A percentile compares a stretch with the other conserved stretches of the same genome.
phyloP scores from a whole-genome alignment of 2,797 vertebrate species.

The Amazonetta brasiliensis region DNA sequence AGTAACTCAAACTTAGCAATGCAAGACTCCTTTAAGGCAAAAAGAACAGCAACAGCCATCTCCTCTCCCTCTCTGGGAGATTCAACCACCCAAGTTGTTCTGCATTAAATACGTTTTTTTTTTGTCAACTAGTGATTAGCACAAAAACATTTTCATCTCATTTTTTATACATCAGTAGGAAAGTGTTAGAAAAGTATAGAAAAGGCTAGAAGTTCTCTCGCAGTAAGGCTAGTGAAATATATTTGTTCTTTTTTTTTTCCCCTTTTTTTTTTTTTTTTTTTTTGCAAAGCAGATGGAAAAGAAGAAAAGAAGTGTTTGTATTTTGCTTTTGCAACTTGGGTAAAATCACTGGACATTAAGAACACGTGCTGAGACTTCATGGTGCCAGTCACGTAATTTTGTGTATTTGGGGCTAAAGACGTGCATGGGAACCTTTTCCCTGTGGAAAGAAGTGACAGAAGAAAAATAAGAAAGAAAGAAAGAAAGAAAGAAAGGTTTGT shows the following conservation, averaged over 20 bases:
- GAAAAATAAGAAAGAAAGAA: conserved; percentile 79
- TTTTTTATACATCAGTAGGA: conserved; percentile 73
- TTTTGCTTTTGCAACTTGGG: conserved; percentile 65
- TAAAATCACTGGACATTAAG: conserved; percentile 90
- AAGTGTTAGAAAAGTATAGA: conserved; percentile 78
- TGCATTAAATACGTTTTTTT: conserved; percentile 6
- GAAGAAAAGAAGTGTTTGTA: conserved; percentile 64
- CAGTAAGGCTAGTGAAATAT: conserved; percentile 49
- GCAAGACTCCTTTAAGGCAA: conserved; percentile 24
- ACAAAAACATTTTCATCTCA: conserved; percentile 57
- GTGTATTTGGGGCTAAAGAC: conserved; percentile 93
- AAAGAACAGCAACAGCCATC: not conserved
- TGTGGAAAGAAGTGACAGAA: conserved; percentile 83
- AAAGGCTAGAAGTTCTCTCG: conserved; percentile 69
- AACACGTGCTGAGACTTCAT: conserved; percentile 92
- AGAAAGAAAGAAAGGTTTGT: conserved; percentile 45
- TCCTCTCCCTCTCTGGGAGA: not conserved
- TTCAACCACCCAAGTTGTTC: conserved; percentile 40
- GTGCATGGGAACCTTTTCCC: conserved; percentile 92
- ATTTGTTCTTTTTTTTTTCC: conserved; percentile 32
- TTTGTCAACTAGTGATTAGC: conserved; percentile 61
- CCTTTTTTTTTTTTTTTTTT: conserved; percentile 44
- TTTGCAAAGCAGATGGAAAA: conserved; percentile 69
- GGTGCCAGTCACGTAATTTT: conserved; percentile 98
- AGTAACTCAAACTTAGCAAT: conserved; percentile 47